A percentile compares a stretch with the other conserved stretches of the same genome.
phyloP scores from a whole-genome alignment of 1,140 invertebrate species.

The Drosophila kepulauana region DNA sequence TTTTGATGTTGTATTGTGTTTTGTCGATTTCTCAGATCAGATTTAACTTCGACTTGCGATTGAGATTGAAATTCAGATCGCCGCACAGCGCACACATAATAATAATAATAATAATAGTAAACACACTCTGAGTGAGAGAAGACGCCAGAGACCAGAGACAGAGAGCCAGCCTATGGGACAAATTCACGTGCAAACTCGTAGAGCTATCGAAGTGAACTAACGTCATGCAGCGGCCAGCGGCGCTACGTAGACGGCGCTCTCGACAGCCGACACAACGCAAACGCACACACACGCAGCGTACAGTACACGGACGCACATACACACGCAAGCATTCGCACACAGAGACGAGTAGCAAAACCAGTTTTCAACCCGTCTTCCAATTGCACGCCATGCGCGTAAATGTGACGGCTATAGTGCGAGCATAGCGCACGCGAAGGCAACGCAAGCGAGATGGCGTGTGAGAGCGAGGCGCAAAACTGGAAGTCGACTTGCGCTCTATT shows the following conservation, averaged over 20 bases:
- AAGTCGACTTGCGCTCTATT: conserved; percentile 80
- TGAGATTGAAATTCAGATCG: conserved; percentile 1
- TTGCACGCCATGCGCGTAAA: conserved; percentile 17
- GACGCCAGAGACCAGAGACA: conserved; percentile 28
- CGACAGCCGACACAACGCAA: conserved; percentile 48
- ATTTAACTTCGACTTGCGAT: not conserved
- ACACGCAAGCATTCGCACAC: conserved; percentile 11
- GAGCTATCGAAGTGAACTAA: conserved; percentile 85
- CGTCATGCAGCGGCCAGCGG: conserved; percentile 81
- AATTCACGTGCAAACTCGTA: conserved; percentile 85
- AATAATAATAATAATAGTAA: conserved; percentile 3
- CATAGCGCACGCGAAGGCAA: not conserved
- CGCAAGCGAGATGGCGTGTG: conserved; percentile 39
- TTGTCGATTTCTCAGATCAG: not conserved
- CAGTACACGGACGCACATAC: conserved; percentile 11
- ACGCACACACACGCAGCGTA: not conserved
- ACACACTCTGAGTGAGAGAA: conserved; percentile 54
- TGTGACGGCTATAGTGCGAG: conserved; percentile 25
- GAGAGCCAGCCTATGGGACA: conserved; percentile 58
- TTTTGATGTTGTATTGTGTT: conserved; percentile 7
- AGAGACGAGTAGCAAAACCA: conserved; percentile 47
- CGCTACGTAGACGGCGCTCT: conserved; percentile 80
- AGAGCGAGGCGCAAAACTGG: conserved; percentile 51
- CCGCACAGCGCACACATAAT: conserved; percentile 23
- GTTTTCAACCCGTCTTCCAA: conserved; percentile 64